phyloP scores from a whole-genome alignment of 92 coral and sea anemone genomes.

The Epizoanthus rinbou region DNA sequence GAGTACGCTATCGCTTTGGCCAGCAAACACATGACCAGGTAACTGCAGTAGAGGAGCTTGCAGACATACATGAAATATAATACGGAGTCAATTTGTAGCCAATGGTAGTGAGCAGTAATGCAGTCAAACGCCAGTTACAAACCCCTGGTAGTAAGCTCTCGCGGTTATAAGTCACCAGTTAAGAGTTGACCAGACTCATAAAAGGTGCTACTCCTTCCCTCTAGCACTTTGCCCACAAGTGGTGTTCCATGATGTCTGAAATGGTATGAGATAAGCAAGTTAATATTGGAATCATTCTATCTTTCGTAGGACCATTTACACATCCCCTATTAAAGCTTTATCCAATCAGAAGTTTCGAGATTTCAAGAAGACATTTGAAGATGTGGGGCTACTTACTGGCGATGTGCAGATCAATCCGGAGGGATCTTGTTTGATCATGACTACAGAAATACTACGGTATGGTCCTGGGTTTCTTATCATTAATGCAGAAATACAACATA shows the following conservation, averaged over 20 bases:
- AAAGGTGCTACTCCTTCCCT: no score
- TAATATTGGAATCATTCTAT: neutral
- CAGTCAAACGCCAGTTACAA: no score
- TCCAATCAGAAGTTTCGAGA: slow-evolving; percentile 96
- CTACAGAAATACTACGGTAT: slow-evolving; percentile 95
- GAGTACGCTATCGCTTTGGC: slow-evolving; percentile 94
- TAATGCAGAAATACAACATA: no score
- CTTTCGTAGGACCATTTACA: slow-evolving; percentile 82
- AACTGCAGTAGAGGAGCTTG: neutral
- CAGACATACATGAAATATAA: no score
- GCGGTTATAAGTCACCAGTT: no score
- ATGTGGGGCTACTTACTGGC: slow-evolving; percentile 94
- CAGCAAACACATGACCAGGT: slow-evolving; percentile 90
- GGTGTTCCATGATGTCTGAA: no score
- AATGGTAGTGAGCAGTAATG: no score
- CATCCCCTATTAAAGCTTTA: slow-evolving; percentile 97
- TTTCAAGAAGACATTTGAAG: slow-evolving; percentile 87
- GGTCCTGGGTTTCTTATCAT: neutral
- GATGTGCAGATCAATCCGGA: slow-evolving; percentile 96
- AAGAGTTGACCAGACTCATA: no score
- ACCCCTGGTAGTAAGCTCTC: no score
- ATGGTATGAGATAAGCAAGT: no score
- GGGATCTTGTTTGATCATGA: slow-evolving; percentile 94
- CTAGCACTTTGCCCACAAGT: no score
- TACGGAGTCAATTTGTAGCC: no score